Evolutionary conservation across 2,797 vertebrate species (phyloP).

Genomic region (Picus viridis): DNA sequence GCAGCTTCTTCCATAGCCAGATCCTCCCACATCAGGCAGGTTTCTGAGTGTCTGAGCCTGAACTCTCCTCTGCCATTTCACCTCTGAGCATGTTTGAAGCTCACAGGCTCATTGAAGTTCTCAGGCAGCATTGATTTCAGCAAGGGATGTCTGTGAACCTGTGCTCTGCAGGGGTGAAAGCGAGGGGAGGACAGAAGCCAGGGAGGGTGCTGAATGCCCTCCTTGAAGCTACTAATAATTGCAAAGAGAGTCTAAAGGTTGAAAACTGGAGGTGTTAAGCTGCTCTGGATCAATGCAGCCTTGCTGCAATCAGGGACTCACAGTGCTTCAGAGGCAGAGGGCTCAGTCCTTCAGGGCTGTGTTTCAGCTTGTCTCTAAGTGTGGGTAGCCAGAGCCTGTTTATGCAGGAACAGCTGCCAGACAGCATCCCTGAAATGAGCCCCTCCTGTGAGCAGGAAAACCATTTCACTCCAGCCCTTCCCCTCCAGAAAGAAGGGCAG

Average conservation of each 20-base stretch:
- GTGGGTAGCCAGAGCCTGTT: no score
- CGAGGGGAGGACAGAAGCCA: constrained; percentile 63
- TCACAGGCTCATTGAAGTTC: constrained; percentile 76
- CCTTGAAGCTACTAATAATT: constrained; percentile 64
- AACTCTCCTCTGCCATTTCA: constrained; percentile 67
- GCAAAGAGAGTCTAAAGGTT: background rate
- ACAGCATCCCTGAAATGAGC: no score
- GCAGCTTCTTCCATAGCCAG: constrained; percentile 61
- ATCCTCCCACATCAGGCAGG: constrained; percentile 41
- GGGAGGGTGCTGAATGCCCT: no score
- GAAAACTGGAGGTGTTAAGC: background rate
- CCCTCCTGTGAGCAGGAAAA: no score
- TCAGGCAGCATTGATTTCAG: constrained; percentile 75
- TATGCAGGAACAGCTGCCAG: no score
- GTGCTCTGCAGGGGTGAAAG: constrained; percentile 71
- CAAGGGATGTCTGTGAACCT: constrained; percentile 70
- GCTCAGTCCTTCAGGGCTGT: background rate
- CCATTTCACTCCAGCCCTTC: no score
- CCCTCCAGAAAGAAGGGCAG: no score
- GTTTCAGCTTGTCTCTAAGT: no score
- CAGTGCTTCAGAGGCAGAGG: background rate
- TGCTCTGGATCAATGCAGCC: background rate
- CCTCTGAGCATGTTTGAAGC: constrained; percentile 72
- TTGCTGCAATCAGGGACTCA: no score
- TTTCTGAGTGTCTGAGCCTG: constrained; percentile 55